Percentiles rank a stretch among this genome's conserved stretches.
Evolutionary conservation across 2,797 vertebrate genomes (phyloP).

Genomic region (Siniperca scherzeri): DNA sequence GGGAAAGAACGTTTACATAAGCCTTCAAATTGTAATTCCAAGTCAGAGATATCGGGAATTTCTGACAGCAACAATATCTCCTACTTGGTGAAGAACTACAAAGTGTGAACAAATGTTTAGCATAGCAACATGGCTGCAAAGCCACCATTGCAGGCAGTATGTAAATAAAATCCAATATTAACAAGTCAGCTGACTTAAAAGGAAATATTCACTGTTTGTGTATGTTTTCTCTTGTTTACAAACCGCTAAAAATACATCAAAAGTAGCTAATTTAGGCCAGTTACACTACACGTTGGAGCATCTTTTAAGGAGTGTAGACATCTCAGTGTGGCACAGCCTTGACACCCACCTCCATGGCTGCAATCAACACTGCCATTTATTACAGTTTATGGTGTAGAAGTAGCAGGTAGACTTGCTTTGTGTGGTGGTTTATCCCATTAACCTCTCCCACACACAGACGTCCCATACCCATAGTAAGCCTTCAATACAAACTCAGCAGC

Average conservation of each 20-base stretch:
- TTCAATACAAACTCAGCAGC: neutral
- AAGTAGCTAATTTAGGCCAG: neutral
- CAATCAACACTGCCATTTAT: conserved; percentile 33
- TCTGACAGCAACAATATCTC: neutral
- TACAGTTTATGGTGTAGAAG: conserved; percentile 50
- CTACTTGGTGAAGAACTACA: neutral
- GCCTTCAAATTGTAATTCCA: neutral
- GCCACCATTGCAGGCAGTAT: neutral
- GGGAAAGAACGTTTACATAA: neutral
- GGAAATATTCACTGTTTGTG: neutral
- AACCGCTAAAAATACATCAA: neutral
- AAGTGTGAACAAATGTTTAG: conserved; percentile 1
- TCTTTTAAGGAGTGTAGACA: conserved; percentile 18
- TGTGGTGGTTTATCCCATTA: conserved; percentile 24
- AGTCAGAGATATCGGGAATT: neutral
- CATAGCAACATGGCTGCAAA: neutral
- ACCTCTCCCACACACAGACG: conserved; percentile 6
- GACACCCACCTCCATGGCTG: conserved; percentile 18
- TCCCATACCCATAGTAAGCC: neutral
- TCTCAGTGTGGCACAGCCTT: conserved; percentile 30
- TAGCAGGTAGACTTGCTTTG: conserved; percentile 38
- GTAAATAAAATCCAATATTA: neutral
- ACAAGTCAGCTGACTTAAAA: neutral
- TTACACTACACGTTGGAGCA: neutral
- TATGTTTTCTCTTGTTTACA: neutral